These are phyloP conservation scores for Leptocoma aspasia DNA, from an alignment of 2,113 vertebrate genomes.

Conservation along the genomic window DNA sequence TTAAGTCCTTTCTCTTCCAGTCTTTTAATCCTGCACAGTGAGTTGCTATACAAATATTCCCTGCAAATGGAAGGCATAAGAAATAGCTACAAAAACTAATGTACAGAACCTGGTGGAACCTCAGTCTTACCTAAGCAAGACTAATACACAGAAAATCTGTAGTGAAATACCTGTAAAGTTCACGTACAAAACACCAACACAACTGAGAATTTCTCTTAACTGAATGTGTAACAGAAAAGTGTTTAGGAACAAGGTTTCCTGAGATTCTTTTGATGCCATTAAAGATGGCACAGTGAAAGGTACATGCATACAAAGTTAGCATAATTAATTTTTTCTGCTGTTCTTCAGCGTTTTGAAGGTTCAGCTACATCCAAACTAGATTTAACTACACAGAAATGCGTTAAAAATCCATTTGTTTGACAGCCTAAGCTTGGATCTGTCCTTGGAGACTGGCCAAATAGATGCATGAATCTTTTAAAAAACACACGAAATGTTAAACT, in stretches of 20 bases:
- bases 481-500: background rate
- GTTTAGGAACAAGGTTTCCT: background rate
- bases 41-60: background rate
- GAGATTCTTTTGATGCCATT: background rate
- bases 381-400: background rate
- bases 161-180: background rate
- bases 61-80: background rate
- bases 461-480: background rate
- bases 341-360: background rate
- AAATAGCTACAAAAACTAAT: background rate
- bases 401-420: constrained; percentile 30
- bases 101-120: background rate
- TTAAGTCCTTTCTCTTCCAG: background rate
- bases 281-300: background rate
- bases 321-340: background rate
- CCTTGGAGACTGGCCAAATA: background rate
- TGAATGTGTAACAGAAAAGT: background rate
- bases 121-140: background rate
- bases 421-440: background rate
- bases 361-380: background rate
- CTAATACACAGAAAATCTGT: background rate
- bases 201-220: background rate
- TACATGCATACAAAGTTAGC: background rate
- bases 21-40: background rate
- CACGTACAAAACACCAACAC: background rate